Base-by-base conservation (phyloP, 2,797 vertebrate species). In the Pteronotus mesoamericanus region DNA sequence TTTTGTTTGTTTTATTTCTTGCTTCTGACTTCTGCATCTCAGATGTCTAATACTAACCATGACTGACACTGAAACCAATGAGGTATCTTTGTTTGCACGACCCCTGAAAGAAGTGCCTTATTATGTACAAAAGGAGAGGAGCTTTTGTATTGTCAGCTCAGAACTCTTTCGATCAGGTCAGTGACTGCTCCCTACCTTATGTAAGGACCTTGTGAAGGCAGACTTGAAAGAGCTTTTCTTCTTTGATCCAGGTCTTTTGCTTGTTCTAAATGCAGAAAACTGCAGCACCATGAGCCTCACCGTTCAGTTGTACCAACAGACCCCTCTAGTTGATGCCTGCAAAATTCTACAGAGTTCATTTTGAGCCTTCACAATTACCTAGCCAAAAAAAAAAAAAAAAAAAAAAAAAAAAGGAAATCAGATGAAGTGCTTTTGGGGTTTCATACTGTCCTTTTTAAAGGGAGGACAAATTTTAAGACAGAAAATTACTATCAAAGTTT, bases 401-500 rank as follows among this genome's bases (percentile, higher is more conserved):
- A n/a, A n/a, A n/a, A n/a, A n/a, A n/a, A n/a, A n/a, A n/a, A n/a
- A n/a, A n/a, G 57, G 46, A 91, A 86, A 82, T 57, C 55, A 89
- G 61, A 78, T 32, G 21, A 32, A 11, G 11, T 89, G 9, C 66
- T 79, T 53, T 29, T 29, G 39, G 46, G 15, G 64, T 83, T 88
- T 29, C 68, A 15, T 66, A 7, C 5, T 85, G 46, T 80, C 10
- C 26, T 94, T 86, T 97, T 61, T 32, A 93, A 96, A 86, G 77
- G 39, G 53, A 93, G 15, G 34, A 86, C 12, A 39, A 21, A 15
- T 84, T 80, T 95, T 75, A 84, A 92, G 32, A 85, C 2, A 59
- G 59, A 71, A 92, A 95, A 91, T 72, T 86, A 83, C 51, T 34
- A 64, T 84, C n/a, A n/a, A 72, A 24, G 32, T 80, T 86, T 86